Evolutionary conservation across 2,113 vertebrate species (phyloP).

Genomic region (Nanger granti): DNA sequence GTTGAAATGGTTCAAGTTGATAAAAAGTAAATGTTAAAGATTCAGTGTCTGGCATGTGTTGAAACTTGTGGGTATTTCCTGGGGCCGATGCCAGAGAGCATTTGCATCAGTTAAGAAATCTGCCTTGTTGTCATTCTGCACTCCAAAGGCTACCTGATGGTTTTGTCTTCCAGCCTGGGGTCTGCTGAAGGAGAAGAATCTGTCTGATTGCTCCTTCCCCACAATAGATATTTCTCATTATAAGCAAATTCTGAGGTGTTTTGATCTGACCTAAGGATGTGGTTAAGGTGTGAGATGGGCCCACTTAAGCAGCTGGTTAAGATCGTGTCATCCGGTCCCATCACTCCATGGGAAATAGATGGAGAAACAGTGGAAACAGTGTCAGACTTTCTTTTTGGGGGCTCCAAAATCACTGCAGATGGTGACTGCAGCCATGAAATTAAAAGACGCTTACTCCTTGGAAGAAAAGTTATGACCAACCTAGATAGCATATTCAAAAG

Average conservation of each 20-base stretch:
- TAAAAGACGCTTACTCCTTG: no score
- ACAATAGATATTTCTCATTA: neutral
- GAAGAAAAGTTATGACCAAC: no score
- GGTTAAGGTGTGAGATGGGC: neutral
- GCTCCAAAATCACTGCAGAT: no score
- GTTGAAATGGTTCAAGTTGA: neutral
- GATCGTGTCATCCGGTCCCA: no score
- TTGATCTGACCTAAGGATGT: neutral
- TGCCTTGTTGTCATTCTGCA: fast-evolving
- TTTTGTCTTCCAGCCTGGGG: neutral
- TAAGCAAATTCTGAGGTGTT: neutral
- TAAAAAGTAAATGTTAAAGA: neutral
- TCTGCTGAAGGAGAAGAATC: fast-evolving
- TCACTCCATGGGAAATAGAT: no score
- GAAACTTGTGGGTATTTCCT: neutral
- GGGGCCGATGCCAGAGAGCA: fast-evolving
- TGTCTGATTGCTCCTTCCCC: neutral
- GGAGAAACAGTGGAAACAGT: no score
- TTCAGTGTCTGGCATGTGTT: fast-evolving
- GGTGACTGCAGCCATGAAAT: no score
- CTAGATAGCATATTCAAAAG: no score
- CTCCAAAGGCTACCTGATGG: neutral
- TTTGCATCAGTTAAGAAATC: neutral
- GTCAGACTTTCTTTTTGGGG: no score
- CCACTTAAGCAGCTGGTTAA: neutral